A percentile compares a stretch with the other conserved stretches of the same genome.
Conservation (phyloP, 2,888 invertebrate genomes). For the Torymus tubicola region DNA sequence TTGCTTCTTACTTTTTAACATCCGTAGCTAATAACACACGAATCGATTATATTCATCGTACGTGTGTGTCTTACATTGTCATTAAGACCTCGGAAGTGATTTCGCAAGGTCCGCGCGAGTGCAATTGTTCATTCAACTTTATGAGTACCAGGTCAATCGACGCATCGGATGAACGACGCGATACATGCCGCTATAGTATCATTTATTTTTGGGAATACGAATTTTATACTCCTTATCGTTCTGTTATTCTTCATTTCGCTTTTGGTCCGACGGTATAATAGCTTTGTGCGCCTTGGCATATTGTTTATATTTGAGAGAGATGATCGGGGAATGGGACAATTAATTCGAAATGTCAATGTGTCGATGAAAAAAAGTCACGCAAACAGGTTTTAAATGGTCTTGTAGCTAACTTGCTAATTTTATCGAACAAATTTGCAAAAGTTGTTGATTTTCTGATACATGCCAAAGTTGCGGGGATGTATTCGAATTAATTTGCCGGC, state of each 20-base stretch:
- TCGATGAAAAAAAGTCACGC: constrained; percentile 10
- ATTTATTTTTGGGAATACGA: constrained; percentile 19
- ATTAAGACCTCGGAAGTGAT: constrained; percentile 3
- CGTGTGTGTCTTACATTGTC: not conserved
- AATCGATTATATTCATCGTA: constrained; percentile 24
- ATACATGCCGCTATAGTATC: not conserved
- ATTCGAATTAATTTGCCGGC: no score
- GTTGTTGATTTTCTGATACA: no score
- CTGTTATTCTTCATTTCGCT: constrained; percentile 2
- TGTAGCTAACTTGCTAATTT: not conserved
- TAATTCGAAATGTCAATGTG: constrained; percentile 24
- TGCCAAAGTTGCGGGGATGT: no score
- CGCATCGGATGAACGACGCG: not conserved
- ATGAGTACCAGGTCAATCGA: not conserved
- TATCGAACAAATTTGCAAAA: no score
- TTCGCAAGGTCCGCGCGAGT: constrained; percentile 33
- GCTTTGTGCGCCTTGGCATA: constrained; percentile 52
- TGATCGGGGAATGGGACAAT: constrained; percentile 7
- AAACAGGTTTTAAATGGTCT: not conserved
- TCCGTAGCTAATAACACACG: constrained; percentile 36
- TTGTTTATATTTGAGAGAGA: not conserved
- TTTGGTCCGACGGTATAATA: constrained; percentile 51
- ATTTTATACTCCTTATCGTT: constrained; percentile 31
- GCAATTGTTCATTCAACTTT: constrained; percentile 9
- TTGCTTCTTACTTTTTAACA: constrained; percentile 24